Percentiles rank a stretch among this genome's conserved stretches.
Conservation (phyloP, 2,113 vertebrate species). For the Myotis davidii region DNA sequence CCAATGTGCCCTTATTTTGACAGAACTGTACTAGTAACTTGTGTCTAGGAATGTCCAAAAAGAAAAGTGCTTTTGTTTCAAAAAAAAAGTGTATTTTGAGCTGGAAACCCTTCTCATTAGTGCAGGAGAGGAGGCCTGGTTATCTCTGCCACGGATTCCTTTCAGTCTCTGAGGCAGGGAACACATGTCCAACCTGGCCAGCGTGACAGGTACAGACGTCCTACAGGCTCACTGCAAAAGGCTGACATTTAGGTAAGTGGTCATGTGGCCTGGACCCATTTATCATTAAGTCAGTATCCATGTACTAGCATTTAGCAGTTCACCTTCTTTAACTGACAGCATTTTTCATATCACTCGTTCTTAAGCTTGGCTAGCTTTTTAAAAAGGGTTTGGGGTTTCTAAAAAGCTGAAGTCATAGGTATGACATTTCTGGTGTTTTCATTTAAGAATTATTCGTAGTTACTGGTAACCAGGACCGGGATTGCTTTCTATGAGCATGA, state of each 20-base stretch:
- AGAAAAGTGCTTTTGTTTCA: neutral
- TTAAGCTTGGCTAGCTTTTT: conserved; percentile 53
- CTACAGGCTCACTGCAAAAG: neutral
- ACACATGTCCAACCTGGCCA: neutral
- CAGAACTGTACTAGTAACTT: neutral
- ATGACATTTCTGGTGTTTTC: conserved; percentile 76
- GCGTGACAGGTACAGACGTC: neutral
- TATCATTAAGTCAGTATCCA: conserved; percentile 27
- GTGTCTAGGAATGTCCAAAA: neutral
- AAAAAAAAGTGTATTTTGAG: neutral
- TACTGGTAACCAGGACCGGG: conserved; percentile 45
- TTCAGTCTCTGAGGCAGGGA: neutral
- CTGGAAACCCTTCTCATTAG: neutral
- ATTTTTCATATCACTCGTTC: conserved; percentile 21
- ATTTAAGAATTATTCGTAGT: conserved; percentile 71
- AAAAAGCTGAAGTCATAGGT: conserved; percentile 72
- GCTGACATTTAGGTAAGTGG: neutral
- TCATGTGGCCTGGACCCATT: neutral
- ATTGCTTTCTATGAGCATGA: conserved; percentile 63
- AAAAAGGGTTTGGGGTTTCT: conserved; percentile 65
- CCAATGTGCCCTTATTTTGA: neutral
- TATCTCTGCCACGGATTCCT: neutral
- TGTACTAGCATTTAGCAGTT: conserved; percentile 58
- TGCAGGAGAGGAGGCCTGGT: neutral
- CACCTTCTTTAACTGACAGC: neutral